Base-by-base conservation (phyloP, 2,113 vertebrate species). In the Dendrocopos noguchii region DNA sequence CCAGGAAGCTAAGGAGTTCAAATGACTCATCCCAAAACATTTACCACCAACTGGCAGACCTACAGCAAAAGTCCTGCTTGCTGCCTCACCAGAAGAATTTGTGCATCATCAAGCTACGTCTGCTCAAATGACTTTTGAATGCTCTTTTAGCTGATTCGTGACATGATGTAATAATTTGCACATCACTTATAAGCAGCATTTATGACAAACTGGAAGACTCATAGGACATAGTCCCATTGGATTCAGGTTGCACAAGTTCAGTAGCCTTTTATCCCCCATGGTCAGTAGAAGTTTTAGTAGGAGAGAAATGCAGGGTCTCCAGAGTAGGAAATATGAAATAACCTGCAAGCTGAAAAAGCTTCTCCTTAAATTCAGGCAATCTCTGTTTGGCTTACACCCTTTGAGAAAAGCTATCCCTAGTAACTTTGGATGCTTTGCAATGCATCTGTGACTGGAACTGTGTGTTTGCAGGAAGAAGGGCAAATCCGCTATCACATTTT, bases 401-500 rank as follows among this genome's bases (percentile, higher is more conserved):
- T 3, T 53, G 42, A 16, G 27, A 77, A 91, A 70, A 55, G 12
- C 4, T 78, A 4, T 47, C 15, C 14, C 11, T 15, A 34, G 36
- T 4, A 60, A 59, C 5, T 60, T 63, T n/a, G 10, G 15, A 5
- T 28, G 17, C 17, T 77, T 59, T 73, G 5, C 50, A 28, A 44
- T 1, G 0, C 15, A 71, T 65, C 61, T 34, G 50, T 27, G 25
- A 66, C 56, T 68, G 65, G 24, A 21, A 50, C 31, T 24, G 3
- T 56, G 19, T 75, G 29, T 76, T 28, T 56, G 66, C 97, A 99
- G 99, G 97, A 98, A 14, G 95, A 98, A 66, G 97, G 98, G 22
- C 87, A 97, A 5, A 97, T 99, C 10, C 97, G 84, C 56, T 99
- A 99, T 70, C 99, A 99, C 0, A 42, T 99, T 79, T 80, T 99